Conservation (phyloP, 2,797 vertebrate species). For the Ceyx erithaca region DNA sequence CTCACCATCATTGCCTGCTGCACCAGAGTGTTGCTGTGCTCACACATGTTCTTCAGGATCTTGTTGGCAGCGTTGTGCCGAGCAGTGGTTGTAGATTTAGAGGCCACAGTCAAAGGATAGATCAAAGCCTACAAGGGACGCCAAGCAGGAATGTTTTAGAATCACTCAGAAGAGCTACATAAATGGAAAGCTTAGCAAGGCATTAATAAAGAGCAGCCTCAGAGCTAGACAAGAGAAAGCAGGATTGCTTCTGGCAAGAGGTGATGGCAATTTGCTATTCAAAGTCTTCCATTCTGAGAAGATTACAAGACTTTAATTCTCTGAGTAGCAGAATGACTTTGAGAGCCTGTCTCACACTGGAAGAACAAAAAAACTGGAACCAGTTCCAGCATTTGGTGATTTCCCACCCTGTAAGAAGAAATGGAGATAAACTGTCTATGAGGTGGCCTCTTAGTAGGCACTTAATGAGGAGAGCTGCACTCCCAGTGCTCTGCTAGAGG, state of each 20-base stretch:
- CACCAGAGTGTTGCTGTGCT: slow-evolving; percentile 97
- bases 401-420: not conserved
- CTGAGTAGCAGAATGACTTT: not conserved
- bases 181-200: not conserved
- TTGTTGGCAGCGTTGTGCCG: slow-evolving; percentile 98
- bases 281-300: not conserved
- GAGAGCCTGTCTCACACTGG: not conserved
- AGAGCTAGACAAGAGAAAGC: not conserved
- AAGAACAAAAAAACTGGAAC: not conserved
- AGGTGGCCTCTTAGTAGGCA: not conserved
- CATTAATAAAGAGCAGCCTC: not conserved
- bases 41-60: slow-evolving; percentile 99
- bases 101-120: slow-evolving; percentile 97
- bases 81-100: slow-evolving; percentile 97
- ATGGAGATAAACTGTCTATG: not conserved
- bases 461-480: not conserved
- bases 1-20: slow-evolving; percentile 94
- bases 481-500: not conserved
- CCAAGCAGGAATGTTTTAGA: not conserved
- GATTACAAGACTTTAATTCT: not conserved
- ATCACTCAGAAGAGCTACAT: not conserved
- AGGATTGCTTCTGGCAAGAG: not conserved
- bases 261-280: not conserved
- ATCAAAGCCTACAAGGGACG: slow-evolving; percentile 89
- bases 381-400: not conserved